A percentile compares a stretch with the other conserved stretches of the same genome.
phyloP scores from a whole-genome alignment of 2,113 vertebrate species.

The Accipiter cooperii region DNA sequence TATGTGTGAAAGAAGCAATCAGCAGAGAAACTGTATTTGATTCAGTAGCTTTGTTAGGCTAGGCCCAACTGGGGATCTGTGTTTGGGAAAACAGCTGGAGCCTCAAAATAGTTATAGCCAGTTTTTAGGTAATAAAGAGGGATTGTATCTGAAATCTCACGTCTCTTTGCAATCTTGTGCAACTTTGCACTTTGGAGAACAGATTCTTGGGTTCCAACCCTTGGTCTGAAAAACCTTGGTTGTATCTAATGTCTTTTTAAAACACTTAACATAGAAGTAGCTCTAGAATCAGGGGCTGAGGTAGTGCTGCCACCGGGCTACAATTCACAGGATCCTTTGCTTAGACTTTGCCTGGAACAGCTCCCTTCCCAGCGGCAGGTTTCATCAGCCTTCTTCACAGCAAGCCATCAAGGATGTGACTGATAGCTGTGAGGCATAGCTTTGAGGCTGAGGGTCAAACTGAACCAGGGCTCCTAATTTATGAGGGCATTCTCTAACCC shows the following conservation, averaged over 20 bases:
- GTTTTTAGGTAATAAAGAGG: neutral
- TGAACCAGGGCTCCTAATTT: neutral
- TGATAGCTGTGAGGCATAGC: neutral
- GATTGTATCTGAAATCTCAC: neutral
- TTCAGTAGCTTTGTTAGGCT: neutral
- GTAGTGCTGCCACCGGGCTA: neutral
- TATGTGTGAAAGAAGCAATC: neutral
- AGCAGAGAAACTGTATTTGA: neutral
- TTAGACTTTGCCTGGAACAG: neutral
- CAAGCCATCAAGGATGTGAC: accelerated
- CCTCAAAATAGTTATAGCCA: neutral
- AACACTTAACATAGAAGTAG: neutral
- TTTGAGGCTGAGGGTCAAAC: neutral
- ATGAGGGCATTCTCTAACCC: neutral
- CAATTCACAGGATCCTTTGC: neutral
- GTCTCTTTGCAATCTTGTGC: neutral
- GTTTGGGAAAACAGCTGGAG: neutral
- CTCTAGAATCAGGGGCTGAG: neutral
- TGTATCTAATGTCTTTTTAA: neutral
- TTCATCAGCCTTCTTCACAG: neutral
- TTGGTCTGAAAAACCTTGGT: neutral
- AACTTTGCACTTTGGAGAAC: neutral
- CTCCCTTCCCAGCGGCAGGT: neutral
- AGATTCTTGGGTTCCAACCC: neutral
- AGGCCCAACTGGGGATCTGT: neutral